Conservation (phyloP, 1,140 invertebrate species). For the Neodiprion virginianus region DNA sequence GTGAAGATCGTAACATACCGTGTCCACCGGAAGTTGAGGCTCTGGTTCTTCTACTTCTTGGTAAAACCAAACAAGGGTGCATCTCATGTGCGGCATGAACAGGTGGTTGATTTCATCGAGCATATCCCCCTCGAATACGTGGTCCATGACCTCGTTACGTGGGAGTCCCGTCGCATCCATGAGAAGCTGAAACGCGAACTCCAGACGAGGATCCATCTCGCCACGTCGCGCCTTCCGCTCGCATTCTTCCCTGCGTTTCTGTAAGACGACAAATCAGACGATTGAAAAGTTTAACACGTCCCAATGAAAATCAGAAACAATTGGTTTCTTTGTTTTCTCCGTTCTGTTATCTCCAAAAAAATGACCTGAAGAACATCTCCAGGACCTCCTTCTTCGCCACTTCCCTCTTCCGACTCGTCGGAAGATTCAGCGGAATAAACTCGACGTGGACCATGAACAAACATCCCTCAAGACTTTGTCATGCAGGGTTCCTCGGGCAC, state of each 20-base stretch:
- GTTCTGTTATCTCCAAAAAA: not conserved
- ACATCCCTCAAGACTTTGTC: slow-evolving; percentile 40
- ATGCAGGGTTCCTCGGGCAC: not conserved
- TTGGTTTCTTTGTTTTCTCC: not conserved
- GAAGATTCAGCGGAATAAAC: slow-evolving; percentile 38
- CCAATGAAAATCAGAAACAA: not conserved
- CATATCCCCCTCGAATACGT: slow-evolving; percentile 89
- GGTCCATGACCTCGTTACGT: slow-evolving; percentile 85
- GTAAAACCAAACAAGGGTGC: slow-evolving; percentile 91
- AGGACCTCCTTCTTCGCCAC: slow-evolving; percentile 47
- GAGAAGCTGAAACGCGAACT: slow-evolving; percentile 86
- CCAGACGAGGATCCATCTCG: slow-evolving; percentile 87
- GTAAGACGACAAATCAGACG: slow-evolving; percentile 16
- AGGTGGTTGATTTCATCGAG: slow-evolving; percentile 88
- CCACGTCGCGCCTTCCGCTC: slow-evolving; percentile 84
- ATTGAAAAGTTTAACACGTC: slow-evolving; percentile 9
- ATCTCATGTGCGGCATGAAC: slow-evolving; percentile 84
- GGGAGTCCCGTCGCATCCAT: slow-evolving; percentile 81
- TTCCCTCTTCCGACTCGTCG: slow-evolving; percentile 47
- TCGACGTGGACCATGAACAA: slow-evolving; percentile 48
- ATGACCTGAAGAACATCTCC: slow-evolving; percentile 54
- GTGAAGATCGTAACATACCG: slow-evolving; percentile 45
- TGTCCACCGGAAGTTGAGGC: slow-evolving; percentile 60
- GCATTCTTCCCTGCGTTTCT: slow-evolving; percentile 89
- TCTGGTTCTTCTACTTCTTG: slow-evolving; percentile 82